Evolutionary conservation across 2,888 invertebrate species (phyloP).

Genomic region (Ferrisia virgata): DNA sequence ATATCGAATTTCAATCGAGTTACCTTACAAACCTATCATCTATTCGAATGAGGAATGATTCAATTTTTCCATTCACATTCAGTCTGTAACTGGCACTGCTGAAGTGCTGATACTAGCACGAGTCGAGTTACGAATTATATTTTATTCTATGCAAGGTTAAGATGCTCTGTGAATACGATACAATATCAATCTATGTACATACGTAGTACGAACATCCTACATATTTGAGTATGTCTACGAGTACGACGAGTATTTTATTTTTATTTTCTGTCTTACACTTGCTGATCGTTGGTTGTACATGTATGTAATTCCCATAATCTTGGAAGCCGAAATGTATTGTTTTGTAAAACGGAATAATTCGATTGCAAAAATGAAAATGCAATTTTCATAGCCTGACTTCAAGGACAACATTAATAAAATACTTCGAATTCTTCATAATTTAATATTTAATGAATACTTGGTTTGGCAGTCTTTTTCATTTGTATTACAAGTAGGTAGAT

Average conservation of each 20-base stretch:
- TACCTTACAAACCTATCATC: constrained; percentile 6
- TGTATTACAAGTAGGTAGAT: too few relatives aligned
- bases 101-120: background rate
- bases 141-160: background rate
- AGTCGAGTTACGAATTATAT: background rate
- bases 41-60: background rate
- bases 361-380: too few relatives aligned
- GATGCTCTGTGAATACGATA: background rate
- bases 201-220: too few relatives aligned
- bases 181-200: too few relatives aligned
- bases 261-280: too few relatives aligned
- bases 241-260: background rate
- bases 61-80: background rate
- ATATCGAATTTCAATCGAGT: background rate
- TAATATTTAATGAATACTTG: background rate
- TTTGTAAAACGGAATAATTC: too few relatives aligned
- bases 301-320: too few relatives aligned
- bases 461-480: background rate
- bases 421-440: background rate
- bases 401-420: background rate
- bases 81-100: background rate
- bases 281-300: too few relatives aligned
- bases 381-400: background rate
- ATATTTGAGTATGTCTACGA: background rate
- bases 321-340: too few relatives aligned